These are phyloP conservation scores for Grammomys surdaster DNA, from an alignment of 2,113 vertebrate species.

Conservation along the genomic window DNA sequence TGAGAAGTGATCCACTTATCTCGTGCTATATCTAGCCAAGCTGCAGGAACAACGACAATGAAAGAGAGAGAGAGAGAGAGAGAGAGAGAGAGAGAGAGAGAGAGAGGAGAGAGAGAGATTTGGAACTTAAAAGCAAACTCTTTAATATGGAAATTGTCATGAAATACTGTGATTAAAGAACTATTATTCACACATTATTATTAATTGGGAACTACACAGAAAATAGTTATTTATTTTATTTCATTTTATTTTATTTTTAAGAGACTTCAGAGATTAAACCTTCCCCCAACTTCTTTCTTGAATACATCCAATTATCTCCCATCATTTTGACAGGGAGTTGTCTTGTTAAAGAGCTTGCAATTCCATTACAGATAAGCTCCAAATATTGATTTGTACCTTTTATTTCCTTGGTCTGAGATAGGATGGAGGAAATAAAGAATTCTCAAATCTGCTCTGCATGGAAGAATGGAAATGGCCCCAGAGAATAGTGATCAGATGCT, in stretches of 20 bases:
- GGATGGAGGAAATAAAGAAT: slow-evolving; percentile 24
- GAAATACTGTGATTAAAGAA: background rate
- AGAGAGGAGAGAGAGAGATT: too few species aligned
- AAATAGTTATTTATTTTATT: background rate
- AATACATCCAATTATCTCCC: slow-evolving; percentile 70
- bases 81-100: background rate
- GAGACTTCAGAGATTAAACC: background rate
- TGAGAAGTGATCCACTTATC: slow-evolving; percentile 56
- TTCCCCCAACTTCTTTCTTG: slow-evolving; percentile 15
- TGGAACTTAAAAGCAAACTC: background rate
- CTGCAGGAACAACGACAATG: background rate
- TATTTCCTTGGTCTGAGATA: slow-evolving; percentile 34
- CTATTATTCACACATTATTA: background rate
- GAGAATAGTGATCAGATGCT: background rate
- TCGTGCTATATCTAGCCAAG: slow-evolving; percentile 51
- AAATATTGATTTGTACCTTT: slow-evolving; percentile 79
- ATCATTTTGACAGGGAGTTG: slow-evolving; percentile 48
- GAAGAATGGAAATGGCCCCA: slow-evolving; percentile 37
- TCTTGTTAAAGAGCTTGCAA: slow-evolving; percentile 76
- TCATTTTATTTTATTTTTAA: background rate
- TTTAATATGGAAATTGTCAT: background rate
- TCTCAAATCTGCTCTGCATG: background rate
- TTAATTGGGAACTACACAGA: slow-evolving; percentile 35
- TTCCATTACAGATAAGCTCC: slow-evolving; percentile 80
- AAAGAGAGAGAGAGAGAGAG: background rate